Conservation (phyloP, 2,797 vertebrate genomes). For the Enteromius fasciolatus region DNA sequence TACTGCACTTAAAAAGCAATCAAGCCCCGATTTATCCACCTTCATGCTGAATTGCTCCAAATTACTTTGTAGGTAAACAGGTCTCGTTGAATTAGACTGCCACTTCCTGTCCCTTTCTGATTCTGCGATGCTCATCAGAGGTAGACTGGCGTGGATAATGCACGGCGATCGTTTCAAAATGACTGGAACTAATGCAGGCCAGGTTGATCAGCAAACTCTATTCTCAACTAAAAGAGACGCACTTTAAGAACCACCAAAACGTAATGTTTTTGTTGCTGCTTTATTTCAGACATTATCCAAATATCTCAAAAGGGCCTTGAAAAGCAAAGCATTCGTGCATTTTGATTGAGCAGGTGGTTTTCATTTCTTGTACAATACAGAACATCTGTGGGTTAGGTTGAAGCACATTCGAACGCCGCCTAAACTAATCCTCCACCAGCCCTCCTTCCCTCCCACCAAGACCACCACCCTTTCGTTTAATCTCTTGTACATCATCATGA, state of each 20-base stretch:
- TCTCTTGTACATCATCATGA: constrained; percentile 50
- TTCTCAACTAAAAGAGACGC: constrained; percentile 56
- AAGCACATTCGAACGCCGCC: constrained; percentile 37
- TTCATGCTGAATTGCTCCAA: constrained; percentile 65
- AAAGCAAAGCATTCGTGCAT: constrained; percentile 53
- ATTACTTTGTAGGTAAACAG: constrained; percentile 59
- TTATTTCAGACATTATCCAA: constrained; percentile 54
- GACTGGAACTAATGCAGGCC: constrained; percentile 79
- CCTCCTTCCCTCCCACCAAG: constrained; percentile 30
- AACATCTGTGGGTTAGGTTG: constrained; percentile 62
- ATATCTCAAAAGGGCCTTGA: constrained; percentile 58
- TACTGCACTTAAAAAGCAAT: constrained; percentile 70
- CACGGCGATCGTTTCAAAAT: constrained; percentile 74
- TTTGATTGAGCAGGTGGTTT: constrained; percentile 61
- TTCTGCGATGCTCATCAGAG: constrained; percentile 54
- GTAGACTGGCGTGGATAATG: constrained; percentile 74
- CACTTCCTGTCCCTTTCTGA: constrained; percentile 49
- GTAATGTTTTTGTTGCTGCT: constrained; percentile 45
- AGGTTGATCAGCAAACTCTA: constrained; percentile 54
- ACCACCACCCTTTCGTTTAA: constrained; percentile 39
- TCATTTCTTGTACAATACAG: constrained; percentile 61
- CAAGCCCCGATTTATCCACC: constrained; percentile 68
- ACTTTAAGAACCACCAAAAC: constrained; percentile 55
- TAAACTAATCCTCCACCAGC: constrained; percentile 41
- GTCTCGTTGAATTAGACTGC: background rate